These are phyloP conservation scores for Chloropsis hardwickii DNA, from an alignment of 2,113 vertebrate genomes.

Conservation along the genomic window DNA sequence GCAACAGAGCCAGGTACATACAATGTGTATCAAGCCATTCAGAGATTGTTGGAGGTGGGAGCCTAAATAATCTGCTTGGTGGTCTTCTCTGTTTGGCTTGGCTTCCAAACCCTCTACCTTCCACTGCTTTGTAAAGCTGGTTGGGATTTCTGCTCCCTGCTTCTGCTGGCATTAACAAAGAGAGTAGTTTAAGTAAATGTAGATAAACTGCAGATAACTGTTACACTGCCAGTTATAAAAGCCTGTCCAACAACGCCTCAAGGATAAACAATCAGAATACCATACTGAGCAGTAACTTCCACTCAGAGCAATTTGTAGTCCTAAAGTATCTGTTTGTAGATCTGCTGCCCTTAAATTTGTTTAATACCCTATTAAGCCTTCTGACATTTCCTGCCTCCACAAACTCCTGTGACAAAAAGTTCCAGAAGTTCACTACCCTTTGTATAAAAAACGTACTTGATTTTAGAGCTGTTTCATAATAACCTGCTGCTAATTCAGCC, in stretches of 20 bases:
- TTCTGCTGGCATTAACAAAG: background rate
- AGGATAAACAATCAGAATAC: background rate
- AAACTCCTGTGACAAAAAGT: background rate
- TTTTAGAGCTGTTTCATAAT: background rate
- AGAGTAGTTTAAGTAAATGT: background rate
- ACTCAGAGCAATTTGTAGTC: background rate
- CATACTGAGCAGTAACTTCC: background rate
- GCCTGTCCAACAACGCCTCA: background rate
- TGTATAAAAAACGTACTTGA: background rate
- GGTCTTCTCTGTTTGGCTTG: background rate
- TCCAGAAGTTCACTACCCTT: background rate
- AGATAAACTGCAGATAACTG: background rate
- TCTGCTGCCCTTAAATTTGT: background rate
- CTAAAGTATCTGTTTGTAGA: background rate
- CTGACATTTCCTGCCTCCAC: background rate
- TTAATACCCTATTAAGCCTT: background rate
- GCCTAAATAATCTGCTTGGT: background rate
- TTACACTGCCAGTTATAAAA: background rate
- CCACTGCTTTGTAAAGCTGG: background rate
- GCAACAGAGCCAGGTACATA: background rate
- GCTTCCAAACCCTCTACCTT: background rate
- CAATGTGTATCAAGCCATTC: background rate
- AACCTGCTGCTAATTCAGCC: background rate
- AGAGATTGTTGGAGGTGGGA: background rate
- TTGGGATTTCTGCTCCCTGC: background rate